phyloP scores from a whole-genome alignment of 2,113 vertebrate species.

The Aldabrachelys gigantea region DNA sequence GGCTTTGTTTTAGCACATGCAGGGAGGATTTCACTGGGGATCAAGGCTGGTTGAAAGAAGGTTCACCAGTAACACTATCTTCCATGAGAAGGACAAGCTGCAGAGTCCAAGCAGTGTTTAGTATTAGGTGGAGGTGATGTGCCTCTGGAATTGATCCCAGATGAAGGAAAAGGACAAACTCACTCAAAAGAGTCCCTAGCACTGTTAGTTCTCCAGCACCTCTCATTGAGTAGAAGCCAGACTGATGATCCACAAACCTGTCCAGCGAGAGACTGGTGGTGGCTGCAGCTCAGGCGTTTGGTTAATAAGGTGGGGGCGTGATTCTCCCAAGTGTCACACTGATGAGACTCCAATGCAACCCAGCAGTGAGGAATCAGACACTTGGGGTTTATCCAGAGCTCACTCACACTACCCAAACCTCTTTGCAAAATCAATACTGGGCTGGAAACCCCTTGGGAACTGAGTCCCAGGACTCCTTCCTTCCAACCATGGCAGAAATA shows the following conservation, averaged over 20 bases:
- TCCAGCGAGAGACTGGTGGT: neutral
- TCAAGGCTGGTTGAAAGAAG: neutral
- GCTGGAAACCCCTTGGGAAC: neutral
- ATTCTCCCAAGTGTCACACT: neutral
- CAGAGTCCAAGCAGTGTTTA: neutral
- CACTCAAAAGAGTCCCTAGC: neutral
- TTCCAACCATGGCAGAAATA: neutral
- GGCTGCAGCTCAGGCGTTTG: neutral
- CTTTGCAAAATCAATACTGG: neutral
- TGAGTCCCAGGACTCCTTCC: neutral
- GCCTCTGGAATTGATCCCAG: fast-evolving
- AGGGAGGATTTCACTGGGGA: neutral
- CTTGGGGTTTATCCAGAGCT: neutral
- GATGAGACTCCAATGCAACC: neutral
- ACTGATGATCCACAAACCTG: neutral
- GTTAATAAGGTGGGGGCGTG: neutral
- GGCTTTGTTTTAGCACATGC: neutral
- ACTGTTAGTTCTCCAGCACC: neutral
- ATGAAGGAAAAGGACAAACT: neutral
- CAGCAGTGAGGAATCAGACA: neutral
- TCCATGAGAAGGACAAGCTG: fast-evolving
- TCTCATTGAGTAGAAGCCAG: neutral
- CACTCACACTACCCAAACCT: neutral
- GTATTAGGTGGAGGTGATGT: neutral
- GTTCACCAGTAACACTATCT: neutral